Percentiles rank a stretch among this genome's conserved stretches.
phyloP scores from a whole-genome alignment of 2,888 invertebrate genomes.

The Meteorus colon region DNA sequence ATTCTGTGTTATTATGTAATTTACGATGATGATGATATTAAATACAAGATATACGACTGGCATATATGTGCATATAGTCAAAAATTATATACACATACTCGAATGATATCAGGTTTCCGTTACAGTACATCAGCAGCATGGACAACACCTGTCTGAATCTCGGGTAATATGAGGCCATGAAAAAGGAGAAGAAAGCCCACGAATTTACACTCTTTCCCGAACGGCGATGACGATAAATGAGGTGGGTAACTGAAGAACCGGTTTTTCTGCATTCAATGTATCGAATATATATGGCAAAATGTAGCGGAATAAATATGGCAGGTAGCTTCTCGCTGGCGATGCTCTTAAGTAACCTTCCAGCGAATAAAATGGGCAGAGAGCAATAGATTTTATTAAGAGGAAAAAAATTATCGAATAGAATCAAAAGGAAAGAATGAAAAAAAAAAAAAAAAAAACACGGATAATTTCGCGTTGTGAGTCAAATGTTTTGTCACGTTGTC shows the following conservation, averaged over 20 bases:
- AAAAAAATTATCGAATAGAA: not conserved
- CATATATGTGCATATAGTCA: not conserved
- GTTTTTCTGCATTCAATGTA: conserved; percentile 42
- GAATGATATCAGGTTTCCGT: conserved; percentile 2
- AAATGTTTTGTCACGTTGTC: not conserved
- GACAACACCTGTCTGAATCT: conserved; percentile 66
- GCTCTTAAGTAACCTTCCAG: conserved; percentile 36
- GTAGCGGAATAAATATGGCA: conserved; percentile 32
- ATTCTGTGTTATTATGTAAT: not conserved
- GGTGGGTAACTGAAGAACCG: conserved; percentile 53
- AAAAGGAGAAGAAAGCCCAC: conserved; percentile 61
- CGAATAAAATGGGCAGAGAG: conserved; percentile 10
- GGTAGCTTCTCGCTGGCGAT: conserved; percentile 30
- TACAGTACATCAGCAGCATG: conserved; percentile 28
- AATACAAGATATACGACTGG: not conserved
- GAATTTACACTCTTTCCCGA: conserved; percentile 59
- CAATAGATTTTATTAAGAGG: not conserved
- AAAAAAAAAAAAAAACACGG: no score
- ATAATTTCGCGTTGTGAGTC: not conserved
- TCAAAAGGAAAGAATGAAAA: not conserved
- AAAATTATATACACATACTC: not conserved
- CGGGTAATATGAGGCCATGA: conserved; percentile 63
- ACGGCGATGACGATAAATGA: conserved; percentile 44
- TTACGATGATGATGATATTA: not conserved
- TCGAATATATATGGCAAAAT: no score